Base-by-base conservation (phyloP, 2,888 invertebrate genomes). In the Diadromus collaris region DNA sequence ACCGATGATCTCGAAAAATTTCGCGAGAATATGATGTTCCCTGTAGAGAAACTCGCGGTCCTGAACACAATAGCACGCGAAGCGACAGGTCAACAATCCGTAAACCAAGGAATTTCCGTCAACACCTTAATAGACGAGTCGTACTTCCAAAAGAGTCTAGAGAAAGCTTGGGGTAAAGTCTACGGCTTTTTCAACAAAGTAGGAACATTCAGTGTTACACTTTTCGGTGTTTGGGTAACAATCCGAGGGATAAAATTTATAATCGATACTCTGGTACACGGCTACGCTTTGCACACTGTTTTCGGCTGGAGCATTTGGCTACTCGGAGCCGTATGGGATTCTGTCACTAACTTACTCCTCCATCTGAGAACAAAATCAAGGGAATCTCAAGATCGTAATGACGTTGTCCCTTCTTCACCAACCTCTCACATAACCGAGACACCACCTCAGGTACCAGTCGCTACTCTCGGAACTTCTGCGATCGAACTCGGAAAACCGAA, bases 11-110 rank as follows among this genome's bases (percentile, higher is more conserved):
- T 81, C 1, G 24, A 79, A 2, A 67, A 67, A 16, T n/a, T 79
- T 3, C 16, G 61, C 2, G 67, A 67, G 10, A 21, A 65, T 10
- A 65, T 80, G 5, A 77, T 80, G 77, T 80, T 74, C n/a, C 76
- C 80, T 0, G 32, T 51, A 2, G 80, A 80, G 61, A 69, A 51
- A 67, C 61, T 65, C 10, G 65, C 77, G 0, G 64, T 77, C 0
- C 19, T 77, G 0, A 68, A 74, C 6, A 58, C 56, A 0, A 44
- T 74, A 0, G 74, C 74, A 9, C 51, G 76, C 10, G 71, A 60
- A 27, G 48, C 34, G 1, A 34, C 58, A 0, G 76, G 69, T 0
- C 64, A 68, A 21, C 16, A 27, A 6, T 16, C 56, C 0, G 6
- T 63, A 0, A 27, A 60, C 16, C 60, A 73, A 19, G 56, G 46